Conservation (phyloP, 1,140 invertebrate species). For the Drosophila punjabiensis region DNA sequence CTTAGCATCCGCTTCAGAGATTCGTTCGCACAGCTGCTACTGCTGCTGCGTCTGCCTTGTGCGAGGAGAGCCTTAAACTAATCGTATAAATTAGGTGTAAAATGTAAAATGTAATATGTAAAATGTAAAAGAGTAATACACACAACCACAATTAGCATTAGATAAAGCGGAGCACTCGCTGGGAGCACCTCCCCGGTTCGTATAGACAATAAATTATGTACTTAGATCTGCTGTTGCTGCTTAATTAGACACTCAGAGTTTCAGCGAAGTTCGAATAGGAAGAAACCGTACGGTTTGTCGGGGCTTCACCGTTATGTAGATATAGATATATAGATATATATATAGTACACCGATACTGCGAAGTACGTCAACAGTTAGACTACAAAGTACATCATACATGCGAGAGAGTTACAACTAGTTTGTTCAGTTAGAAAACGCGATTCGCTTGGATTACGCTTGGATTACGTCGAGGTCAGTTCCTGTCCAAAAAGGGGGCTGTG, state of each 20-base stretch:
- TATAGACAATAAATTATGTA: constrained; percentile 61
- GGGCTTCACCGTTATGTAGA: constrained; percentile 31
- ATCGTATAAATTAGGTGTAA: constrained; percentile 59
- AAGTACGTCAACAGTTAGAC: constrained; percentile 39
- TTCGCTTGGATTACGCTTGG: constrained; percentile 50
- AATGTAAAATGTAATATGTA: constrained; percentile 55
- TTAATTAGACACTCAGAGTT: constrained; percentile 79
- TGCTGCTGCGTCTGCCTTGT: constrained; percentile 1
- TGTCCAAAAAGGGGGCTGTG: constrained; percentile 27
- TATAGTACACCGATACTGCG: constrained; percentile 56
- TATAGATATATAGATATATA: constrained; percentile 38
- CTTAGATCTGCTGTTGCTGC: constrained; percentile 43
- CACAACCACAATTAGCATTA: constrained; percentile 82
- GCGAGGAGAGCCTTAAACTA: constrained; percentile 50
- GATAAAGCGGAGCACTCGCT: constrained; percentile 55
- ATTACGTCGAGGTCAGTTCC: constrained; percentile 51
- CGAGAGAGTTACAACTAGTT: constrained; percentile 69
- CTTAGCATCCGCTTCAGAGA: constrained; percentile 2
- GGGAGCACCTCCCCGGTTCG: constrained; percentile 25
- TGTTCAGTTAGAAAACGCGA: constrained; percentile 76
- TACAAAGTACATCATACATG: constrained; percentile 48
- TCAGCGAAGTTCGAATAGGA: constrained; percentile 77
- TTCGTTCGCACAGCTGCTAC: constrained; percentile 14
- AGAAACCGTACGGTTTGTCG: constrained; percentile 71
- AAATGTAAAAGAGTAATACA: constrained; percentile 76